Percentiles rank a stretch among this genome's conserved stretches.
Conservation (phyloP, 30 jellyfish, hydroid and myxozoan genomes). For the Hydra vulgaris region DNA sequence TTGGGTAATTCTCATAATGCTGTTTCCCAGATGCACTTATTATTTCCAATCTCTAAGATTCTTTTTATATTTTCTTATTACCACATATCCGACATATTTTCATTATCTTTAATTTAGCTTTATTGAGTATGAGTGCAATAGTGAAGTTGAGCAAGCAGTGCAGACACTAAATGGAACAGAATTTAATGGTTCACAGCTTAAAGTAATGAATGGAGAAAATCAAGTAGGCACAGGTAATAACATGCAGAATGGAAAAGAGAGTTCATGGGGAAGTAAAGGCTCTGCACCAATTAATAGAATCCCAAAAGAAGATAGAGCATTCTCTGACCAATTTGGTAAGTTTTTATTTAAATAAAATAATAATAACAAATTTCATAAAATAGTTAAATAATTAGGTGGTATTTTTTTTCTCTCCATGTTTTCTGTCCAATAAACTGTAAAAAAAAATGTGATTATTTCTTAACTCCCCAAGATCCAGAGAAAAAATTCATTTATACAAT, state of each 20-base stretch:
- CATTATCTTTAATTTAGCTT: too few species aligned
- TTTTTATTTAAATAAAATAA: background rate
- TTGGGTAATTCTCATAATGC: too few species aligned
- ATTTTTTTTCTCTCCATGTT: too few species aligned
- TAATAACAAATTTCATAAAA: too few species aligned
- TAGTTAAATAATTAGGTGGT: too few species aligned
- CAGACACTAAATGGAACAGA: conserved; percentile 43
- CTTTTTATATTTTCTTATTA: background rate
- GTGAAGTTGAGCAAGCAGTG: conserved; percentile 57
- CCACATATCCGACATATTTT: background rate
- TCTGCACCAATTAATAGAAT: conserved; percentile 20
- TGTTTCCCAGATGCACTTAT: too few species aligned
- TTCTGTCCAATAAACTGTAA: too few species aligned
- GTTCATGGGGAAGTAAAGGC: background rate
- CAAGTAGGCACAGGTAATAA: conserved; percentile 1
- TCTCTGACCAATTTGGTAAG: background rate
- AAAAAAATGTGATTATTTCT: too few species aligned
- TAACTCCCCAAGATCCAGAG: too few species aligned
- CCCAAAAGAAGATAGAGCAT: conserved; percentile 23
- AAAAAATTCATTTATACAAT: too few species aligned
- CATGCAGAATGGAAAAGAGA: background rate
- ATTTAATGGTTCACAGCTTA: conserved; percentile 45
- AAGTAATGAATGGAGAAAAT: conserved; percentile 31
- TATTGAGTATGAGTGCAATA: conserved; percentile 32
- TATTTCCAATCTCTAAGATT: background rate